phyloP scores from a whole-genome alignment of 2,113 vertebrate species.

The Eulacestoma nigropectus region DNA sequence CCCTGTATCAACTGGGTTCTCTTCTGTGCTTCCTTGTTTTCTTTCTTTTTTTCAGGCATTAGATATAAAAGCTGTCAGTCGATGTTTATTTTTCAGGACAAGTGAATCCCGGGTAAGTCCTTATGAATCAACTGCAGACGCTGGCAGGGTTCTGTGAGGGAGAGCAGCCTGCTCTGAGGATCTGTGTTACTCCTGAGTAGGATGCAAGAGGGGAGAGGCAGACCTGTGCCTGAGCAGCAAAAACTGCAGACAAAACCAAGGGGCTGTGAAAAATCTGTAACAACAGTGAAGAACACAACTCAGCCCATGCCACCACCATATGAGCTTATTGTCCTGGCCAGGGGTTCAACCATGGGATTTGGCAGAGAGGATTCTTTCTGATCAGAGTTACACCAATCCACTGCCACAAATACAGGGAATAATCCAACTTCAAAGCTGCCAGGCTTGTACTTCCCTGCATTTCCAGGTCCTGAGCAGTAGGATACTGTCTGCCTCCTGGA shows the following conservation, averaged over 20 bases:
- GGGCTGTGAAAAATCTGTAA: constrained; percentile 5
- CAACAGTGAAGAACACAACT: constrained; percentile 8
- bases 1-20: not conserved
- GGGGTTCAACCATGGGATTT: not conserved
- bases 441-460: not conserved
- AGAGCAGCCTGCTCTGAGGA: not conserved
- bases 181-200: not conserved
- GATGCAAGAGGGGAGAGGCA: not conserved
- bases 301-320: not conserved
- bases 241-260: not conserved
- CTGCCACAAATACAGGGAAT: not conserved
- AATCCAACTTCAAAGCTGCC: not conserved
- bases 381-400: not conserved
- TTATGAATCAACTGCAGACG: not conserved
- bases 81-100: not conserved
- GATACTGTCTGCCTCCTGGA: not conserved
- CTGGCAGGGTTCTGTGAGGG: not conserved
- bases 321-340: constrained; percentile 12
- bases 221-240: not conserved
- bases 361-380: not conserved
- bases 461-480: not conserved
- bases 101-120: fast-evolving
- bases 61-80: not conserved
- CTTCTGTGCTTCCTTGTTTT: not conserved
- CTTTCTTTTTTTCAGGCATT: not conserved